phyloP scores from a whole-genome alignment of 2,888 invertebrate species.

The Stenodema calcarata region DNA sequence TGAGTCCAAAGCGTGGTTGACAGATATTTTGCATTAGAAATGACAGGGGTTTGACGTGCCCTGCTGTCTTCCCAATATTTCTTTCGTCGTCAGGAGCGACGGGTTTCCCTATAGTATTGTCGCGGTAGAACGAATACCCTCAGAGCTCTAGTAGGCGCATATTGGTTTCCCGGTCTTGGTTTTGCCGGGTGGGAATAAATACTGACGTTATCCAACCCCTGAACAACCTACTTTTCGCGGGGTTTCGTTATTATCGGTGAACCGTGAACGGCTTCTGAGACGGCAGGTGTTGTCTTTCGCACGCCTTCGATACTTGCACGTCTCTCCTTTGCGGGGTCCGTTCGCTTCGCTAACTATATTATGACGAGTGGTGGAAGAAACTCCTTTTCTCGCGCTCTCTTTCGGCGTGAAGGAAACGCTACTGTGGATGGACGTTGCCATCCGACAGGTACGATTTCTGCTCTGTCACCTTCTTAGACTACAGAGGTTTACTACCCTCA shows the following conservation, averaged over 20 bases:
- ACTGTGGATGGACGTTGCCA: no score
- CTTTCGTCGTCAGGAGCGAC: background rate
- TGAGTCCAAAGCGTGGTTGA: constrained; percentile 15
- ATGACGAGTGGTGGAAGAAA: background rate
- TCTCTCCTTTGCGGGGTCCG: background rate
- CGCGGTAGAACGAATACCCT: background rate
- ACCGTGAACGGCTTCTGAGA: background rate
- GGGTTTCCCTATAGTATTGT: background rate
- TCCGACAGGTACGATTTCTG: no score
- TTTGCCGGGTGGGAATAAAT: background rate
- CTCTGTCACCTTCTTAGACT: no score
- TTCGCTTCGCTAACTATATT: background rate
- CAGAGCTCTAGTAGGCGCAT: background rate
- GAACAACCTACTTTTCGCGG: background rate
- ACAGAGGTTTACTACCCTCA: no score
- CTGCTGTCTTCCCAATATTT: constrained; percentile 36
- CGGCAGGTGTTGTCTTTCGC: constrained; percentile 35
- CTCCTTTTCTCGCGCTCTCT: no score
- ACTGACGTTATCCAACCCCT: background rate
- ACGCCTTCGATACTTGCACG: constrained; percentile 15
- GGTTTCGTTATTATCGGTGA: constrained; percentile 24
- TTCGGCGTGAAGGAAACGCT: no score
- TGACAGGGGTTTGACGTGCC: constrained; percentile 38
- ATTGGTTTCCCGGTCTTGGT: constrained; percentile 17
- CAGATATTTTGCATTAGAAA: constrained; percentile 47